Base-by-base conservation (phyloP, 2,113 vertebrate species). In the Tenebrosternarchus preto region DNA sequence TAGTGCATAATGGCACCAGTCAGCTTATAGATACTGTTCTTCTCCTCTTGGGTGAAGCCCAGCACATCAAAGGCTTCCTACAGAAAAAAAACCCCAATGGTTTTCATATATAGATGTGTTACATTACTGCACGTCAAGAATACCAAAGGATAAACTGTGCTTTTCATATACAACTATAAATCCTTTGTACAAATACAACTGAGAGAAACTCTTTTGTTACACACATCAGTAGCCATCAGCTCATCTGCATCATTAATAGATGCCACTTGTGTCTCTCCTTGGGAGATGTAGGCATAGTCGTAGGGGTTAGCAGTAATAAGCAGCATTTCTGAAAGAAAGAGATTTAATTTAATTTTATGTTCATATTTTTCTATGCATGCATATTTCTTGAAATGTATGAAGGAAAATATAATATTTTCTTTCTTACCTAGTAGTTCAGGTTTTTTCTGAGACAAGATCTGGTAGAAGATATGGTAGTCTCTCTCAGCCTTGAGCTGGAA, bases 381-480 rank as follows among this genome's bases (percentile, higher is more conserved):
- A 9, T 56, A 56, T 2, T 55, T 29, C 9, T 64, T 53, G 39
- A 61, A 56, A 20, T 31, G 8, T 1, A 25, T 22, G 16, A 46
- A 20, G 29, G 33, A 4, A 9, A 29, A 25, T 72, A 53, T 16
- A 27, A 46, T n/a, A 4, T 36, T 63, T 25, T 72, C 31, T 64
- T 36, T 19, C 33, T 73, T 19, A 96, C 95, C 95, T 64, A 96
- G 92, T 57, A 96, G 90, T 77, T 97, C 94, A 0, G 95, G 95
- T 87, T 95, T 97, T 90, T 89, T 93, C 25, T 95, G 95, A 55
- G 95, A 97, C 77, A 96, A 89, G 84, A 97, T 98, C 90, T 98
- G 96, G 85, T 97, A 98, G 92, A 96, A 97, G 87, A 98, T 96
- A 81, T 97, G 96, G 63, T 97, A 98, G 82, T 95, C 96, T 82